A percentile compares a stretch with the other conserved stretches of the same genome.
phyloP scores from a whole-genome alignment of 2,888 invertebrate species.

The Nesidiocoris tenuis region DNA sequence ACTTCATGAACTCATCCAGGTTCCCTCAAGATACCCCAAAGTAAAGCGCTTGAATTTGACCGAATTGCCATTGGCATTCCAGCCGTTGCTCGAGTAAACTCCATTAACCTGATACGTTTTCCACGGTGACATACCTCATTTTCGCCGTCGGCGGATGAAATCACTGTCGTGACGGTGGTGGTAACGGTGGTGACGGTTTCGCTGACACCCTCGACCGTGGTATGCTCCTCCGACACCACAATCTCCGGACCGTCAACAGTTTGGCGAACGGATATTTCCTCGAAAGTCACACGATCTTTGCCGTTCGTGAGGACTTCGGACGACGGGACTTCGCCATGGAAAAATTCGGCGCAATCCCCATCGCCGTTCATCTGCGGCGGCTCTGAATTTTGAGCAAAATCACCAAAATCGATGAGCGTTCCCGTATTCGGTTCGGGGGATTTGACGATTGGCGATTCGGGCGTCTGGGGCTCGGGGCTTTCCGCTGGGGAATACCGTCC shows the following conservation, averaged over 20 bases:
- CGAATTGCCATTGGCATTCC: too few species aligned
- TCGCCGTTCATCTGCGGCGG: neutral
- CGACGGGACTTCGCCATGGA: neutral
- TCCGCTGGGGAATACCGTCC: neutral
- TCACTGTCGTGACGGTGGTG: conserved; percentile 8
- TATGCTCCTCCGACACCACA: neutral
- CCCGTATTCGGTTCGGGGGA: neutral
- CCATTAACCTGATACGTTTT: too few species aligned
- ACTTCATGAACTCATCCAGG: too few species aligned
- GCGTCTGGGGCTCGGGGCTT: neutral
- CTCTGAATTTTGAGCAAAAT: neutral
- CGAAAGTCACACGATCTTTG: neutral
- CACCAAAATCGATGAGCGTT: neutral
- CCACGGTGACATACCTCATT: conserved; percentile 12
- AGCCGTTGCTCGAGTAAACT: too few species aligned
- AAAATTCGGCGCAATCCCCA: too few species aligned
- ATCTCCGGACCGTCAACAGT: conserved; percentile 1
- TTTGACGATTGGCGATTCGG: neutral
- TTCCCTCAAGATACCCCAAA: too few species aligned
- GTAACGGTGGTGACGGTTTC: conserved; percentile 32
- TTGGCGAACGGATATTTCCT: neutral
- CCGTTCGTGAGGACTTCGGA: neutral
- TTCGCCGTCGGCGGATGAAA: conserved; percentile 1
- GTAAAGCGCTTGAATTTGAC: too few species aligned
- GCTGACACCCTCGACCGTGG: neutral